Percentiles rank a stretch among this genome's conserved stretches.
Conservation (phyloP, 2,113 vertebrate genomes). For the Lucifuga dentata region DNA sequence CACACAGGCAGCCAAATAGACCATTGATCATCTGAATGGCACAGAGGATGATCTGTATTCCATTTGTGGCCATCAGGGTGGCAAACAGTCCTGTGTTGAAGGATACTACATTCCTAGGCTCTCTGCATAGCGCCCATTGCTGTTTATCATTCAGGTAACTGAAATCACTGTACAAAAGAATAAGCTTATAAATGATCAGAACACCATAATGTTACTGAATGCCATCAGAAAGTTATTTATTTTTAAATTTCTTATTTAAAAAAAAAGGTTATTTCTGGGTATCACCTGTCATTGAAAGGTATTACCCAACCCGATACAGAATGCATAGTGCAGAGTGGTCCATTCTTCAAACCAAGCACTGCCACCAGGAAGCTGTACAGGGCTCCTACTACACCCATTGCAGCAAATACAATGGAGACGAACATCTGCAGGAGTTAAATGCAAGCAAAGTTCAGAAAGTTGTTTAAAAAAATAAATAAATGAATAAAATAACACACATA, state of each 20-base stretch:
- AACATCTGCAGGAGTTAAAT: slow-evolving; percentile 80
- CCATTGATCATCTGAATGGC: slow-evolving; percentile 82
- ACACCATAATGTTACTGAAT: rapidly evolving
- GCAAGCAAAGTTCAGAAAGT: slow-evolving; percentile 12
- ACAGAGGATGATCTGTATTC: slow-evolving; percentile 78
- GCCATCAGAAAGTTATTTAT: neutral
- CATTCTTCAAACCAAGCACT: slow-evolving; percentile 76
- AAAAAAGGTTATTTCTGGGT: neutral
- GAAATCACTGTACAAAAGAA: slow-evolving; percentile 10
- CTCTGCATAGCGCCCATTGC: slow-evolving; percentile 48
- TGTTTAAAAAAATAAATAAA: no score
- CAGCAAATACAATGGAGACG: slow-evolving; percentile 83
- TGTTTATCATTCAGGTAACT: slow-evolving; percentile 70
- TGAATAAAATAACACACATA: no score
- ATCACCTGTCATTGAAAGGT: slow-evolving; percentile 79
- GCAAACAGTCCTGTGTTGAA: slow-evolving; percentile 82
- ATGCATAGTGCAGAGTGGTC: slow-evolving; percentile 72
- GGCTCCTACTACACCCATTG: slow-evolving; percentile 77
- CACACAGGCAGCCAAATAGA: slow-evolving; percentile 82
- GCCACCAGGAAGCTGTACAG: slow-evolving; percentile 81
- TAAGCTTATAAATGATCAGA: neutral
- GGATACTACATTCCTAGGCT: slow-evolving; percentile 72
- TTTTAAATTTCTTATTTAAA: no score
- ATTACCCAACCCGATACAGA: slow-evolving; percentile 7
- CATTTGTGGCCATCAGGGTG: slow-evolving; percentile 71